Evolutionary conservation across 2,888 invertebrate species (phyloP), one percentile per base, ranked within the genome.

Genomic region (Agriopis marginaria): DNA sequence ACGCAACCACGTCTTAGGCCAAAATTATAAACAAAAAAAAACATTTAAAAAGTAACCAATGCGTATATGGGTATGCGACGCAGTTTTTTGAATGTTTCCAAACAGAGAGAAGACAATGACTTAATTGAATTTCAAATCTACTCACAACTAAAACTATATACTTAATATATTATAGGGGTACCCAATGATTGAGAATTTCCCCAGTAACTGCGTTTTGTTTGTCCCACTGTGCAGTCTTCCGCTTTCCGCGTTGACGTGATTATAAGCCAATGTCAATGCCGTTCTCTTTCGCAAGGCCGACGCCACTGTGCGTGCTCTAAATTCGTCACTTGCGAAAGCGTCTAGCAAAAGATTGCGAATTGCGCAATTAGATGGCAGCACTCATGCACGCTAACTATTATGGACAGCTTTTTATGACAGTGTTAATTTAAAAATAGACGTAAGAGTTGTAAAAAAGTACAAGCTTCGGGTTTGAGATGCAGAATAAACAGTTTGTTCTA

Each of bases 241-340:
- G 86, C 82, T 89, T 89, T 88, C 89, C 89, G 86, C 78, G 84
- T 87, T 84, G 84, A 84, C 78, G 84, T 84, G 85, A 85, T 82
- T 80, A 73, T 74, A 77, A 84, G 85, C 85, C 91, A 92, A 91
- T 92, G 92, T 92, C 92, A 92, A 87, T 91, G 89, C 88, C 91
- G 79, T 62, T 70, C 86, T 89, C 87, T 84, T 82, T 83, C 75
- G 80, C 89, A 89, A 90, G 89, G 90, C 84, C 85, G 82, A 72
- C 72, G 82, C 79, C 75, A 82, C 79, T 68, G 76, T 70, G 77
- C 77, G 75, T 77, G 77, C 77, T 74, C 74, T 69, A 78, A 84
- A 83, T 81, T 75, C 62, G 81, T 68, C 81, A 77, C 72, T 82
- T 77, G 75, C 69, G 73, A 82, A 82, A 82, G 81, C 73, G 80